phyloP scores from a whole-genome alignment of 2,113 vertebrate species.

The Uria lomvia region DNA sequence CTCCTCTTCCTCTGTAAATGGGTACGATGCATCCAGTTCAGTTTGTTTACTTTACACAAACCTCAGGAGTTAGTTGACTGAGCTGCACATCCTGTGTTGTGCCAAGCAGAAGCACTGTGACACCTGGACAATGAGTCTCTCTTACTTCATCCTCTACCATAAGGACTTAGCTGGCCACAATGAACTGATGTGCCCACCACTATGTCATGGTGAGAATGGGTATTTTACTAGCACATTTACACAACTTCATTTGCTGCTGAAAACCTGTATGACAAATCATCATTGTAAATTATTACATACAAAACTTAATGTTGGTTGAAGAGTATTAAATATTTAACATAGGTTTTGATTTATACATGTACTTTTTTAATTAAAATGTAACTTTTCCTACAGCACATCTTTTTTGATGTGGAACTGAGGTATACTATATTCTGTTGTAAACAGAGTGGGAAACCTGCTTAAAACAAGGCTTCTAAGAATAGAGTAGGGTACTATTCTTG shows the following conservation, averaged over 20 bases:
- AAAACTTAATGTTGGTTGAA: constrained; percentile 80
- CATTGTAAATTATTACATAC: constrained; percentile 87
- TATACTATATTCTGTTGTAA: constrained; percentile 83
- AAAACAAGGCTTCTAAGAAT: constrained; percentile 78
- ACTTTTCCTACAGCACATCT: constrained; percentile 80
- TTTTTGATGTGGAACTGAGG: constrained; percentile 82
- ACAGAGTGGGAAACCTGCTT: constrained; percentile 79
- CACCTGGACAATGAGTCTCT: constrained; percentile 74
- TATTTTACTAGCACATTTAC: constrained; percentile 72
- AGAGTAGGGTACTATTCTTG: constrained; percentile 79
- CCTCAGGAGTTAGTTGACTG: constrained; percentile 85
- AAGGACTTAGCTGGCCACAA: constrained; percentile 73
- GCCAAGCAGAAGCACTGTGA: constrained; percentile 85
- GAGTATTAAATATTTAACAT: constrained; percentile 91
- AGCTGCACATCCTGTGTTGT: constrained; percentile 80
- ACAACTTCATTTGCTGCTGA: constrained; percentile 85
- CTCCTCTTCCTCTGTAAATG: constrained; percentile 75
- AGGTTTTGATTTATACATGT: constrained; percentile 85
- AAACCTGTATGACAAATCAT: constrained; percentile 77
- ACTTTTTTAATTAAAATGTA: constrained; percentile 83
- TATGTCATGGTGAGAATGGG: constrained; percentile 67
- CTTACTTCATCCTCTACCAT: constrained; percentile 68
- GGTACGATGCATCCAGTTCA: constrained; percentile 81
- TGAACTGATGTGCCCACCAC: constrained; percentile 69
- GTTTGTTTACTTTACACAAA: constrained; percentile 85